Conservation (phyloP, 2,888 invertebrate genomes). For the Drosophila hamatofila region DNA sequence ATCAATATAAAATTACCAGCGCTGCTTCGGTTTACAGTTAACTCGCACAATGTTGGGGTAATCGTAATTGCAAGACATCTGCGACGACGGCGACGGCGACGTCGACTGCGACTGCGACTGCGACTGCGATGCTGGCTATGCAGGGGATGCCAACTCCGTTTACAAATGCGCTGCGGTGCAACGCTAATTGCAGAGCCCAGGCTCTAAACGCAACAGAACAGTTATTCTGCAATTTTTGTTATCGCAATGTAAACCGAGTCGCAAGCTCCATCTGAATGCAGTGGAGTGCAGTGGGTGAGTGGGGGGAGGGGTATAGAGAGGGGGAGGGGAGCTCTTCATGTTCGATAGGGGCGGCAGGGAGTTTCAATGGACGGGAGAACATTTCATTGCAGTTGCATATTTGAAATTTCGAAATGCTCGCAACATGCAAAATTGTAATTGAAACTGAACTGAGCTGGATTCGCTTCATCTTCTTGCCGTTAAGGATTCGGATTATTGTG, state of each 20-base stretch:
- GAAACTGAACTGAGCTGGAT: slow-evolving; percentile 18
- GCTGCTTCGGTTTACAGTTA: slow-evolving; percentile 69
- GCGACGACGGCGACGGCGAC: slow-evolving; percentile 13
- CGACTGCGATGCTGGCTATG: neutral
- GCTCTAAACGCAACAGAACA: slow-evolving; percentile 34
- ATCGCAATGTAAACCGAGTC: slow-evolving; percentile 37
- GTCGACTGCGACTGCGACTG: neutral
- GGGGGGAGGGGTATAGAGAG: neutral
- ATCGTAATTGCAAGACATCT: slow-evolving; percentile 68
- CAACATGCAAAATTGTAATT: slow-evolving; percentile 36
- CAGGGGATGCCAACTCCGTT: slow-evolving; percentile 46
- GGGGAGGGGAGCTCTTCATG: neutral
- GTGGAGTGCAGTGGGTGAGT: neutral
- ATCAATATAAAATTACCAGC: slow-evolving; percentile 80
- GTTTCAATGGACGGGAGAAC: neutral
- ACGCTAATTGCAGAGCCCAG: slow-evolving; percentile 5
- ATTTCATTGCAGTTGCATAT: slow-evolving; percentile 45
- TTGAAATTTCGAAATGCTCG: slow-evolving; percentile 44
- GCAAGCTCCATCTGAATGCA: neutral
- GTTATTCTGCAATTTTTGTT: slow-evolving; percentile 47
- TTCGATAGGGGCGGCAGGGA: slow-evolving; percentile 2
- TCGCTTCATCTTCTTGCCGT: slow-evolving; percentile 3
- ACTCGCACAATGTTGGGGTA: slow-evolving; percentile 61
- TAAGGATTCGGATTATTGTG: slow-evolving; percentile 14
- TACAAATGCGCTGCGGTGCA: slow-evolving; percentile 37